A percentile compares a stretch with the other conserved stretches of the same genome.
phyloP scores from a whole-genome alignment of 2,888 invertebrate genomes.

The Hirtodrosophila trivittata region DNA sequence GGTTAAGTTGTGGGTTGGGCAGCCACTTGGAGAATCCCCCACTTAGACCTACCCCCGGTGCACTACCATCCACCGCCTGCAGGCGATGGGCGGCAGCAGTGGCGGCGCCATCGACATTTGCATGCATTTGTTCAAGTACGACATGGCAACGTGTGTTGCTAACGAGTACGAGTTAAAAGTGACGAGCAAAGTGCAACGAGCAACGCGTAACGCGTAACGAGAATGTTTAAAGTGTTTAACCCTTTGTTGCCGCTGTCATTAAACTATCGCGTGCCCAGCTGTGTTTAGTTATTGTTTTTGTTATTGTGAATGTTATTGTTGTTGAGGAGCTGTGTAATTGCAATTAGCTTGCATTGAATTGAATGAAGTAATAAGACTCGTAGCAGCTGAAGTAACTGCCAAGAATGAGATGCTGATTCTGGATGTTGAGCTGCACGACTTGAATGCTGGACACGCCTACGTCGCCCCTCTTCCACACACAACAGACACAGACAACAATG shows the following conservation, averaged over 20 bases:
- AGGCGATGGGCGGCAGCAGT: slow-evolving; percentile 18
- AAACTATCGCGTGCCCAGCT: slow-evolving; percentile 5
- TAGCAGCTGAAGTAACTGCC: slow-evolving; percentile 5
- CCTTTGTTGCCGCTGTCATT: slow-evolving; percentile 25
- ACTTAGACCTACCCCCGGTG: slow-evolving; percentile 7
- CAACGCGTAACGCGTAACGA: slow-evolving; percentile 7
- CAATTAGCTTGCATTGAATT: slow-evolving; percentile 37
- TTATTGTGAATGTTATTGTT: slow-evolving; percentile 1
- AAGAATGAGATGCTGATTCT: slow-evolving; percentile 30
- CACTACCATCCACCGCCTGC: slow-evolving; percentile 32
- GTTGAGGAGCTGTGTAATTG: slow-evolving; percentile 22
- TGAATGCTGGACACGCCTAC: slow-evolving; percentile 3
- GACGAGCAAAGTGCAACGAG: slow-evolving; percentile 1
- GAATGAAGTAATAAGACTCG: slow-evolving; percentile 26
- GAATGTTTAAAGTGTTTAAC: slow-evolving; percentile 22
- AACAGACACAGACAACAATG: slow-evolving; percentile 29
- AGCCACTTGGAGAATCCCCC: slow-evolving; percentile 31
- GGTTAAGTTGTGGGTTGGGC: slow-evolving; percentile 27
- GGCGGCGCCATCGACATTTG: slow-evolving; percentile 28
- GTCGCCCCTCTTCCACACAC: background rate
- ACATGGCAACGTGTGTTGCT: slow-evolving; percentile 11
- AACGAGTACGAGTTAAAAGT: background rate
- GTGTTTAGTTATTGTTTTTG: slow-evolving; percentile 1
- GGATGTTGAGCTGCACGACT: slow-evolving; percentile 26
- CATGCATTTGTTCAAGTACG: slow-evolving; percentile 36